Conservation (phyloP, 2,113 vertebrate genomes). For the Colius striatus region DNA sequence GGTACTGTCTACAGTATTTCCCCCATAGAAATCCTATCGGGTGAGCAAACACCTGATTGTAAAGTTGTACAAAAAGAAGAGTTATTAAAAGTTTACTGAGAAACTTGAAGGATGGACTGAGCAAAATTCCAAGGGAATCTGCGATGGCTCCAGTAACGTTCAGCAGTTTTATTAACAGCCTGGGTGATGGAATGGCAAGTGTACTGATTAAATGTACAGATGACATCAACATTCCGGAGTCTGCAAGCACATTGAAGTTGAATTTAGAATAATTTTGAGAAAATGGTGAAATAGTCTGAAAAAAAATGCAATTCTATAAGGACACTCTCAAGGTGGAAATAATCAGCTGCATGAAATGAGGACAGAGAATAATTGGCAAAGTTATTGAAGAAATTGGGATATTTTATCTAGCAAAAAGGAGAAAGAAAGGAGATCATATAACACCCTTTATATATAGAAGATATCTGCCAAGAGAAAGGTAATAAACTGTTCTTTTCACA, state of each 20-base stretch:
- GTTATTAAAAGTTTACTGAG: conserved; percentile 7
- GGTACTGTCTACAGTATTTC: not conserved
- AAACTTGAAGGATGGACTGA: not conserved
- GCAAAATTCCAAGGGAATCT: not conserved
- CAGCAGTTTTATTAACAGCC: conserved; percentile 9
- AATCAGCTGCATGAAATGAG: not conserved
- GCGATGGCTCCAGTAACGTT: not conserved
- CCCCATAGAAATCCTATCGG: not conserved
- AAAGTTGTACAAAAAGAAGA: not conserved
- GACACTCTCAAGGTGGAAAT: not conserved
- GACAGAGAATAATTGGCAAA: not conserved
- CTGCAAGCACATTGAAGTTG: not conserved
- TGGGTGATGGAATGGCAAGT: not conserved
- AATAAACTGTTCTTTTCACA: not conserved
- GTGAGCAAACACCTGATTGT: not conserved
- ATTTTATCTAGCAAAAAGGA: not conserved
- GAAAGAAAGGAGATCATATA: not conserved
- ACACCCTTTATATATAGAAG: not conserved
- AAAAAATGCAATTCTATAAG: not conserved
- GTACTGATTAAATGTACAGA: conserved; percentile 17
- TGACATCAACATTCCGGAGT: conserved; percentile 15
- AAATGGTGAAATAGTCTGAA: not conserved
- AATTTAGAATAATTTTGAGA: not conserved
- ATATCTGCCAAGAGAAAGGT: not conserved
- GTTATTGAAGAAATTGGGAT: not conserved